Percentiles rank a stretch among this genome's conserved stretches.
phyloP scores from a whole-genome alignment of 2,797 vertebrate species.

The Gobionotothen gibberifrons region DNA sequence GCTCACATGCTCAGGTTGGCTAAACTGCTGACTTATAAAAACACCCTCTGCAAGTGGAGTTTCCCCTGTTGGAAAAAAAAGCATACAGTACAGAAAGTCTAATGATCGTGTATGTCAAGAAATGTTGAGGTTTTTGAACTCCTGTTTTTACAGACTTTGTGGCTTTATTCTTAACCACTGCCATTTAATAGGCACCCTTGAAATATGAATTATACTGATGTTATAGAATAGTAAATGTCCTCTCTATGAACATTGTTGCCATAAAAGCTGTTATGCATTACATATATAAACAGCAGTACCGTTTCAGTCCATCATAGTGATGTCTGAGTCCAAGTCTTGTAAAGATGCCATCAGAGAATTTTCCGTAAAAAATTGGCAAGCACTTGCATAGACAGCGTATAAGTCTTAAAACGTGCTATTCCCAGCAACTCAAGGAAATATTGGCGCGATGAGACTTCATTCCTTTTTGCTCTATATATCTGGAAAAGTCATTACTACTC shows the following conservation, averaged over 20 bases:
- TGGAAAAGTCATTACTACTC: slow-evolving; percentile 70
- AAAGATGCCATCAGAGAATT: slow-evolving; percentile 54
- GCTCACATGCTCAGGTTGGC: slow-evolving; percentile 97
- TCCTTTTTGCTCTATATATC: slow-evolving; percentile 66
- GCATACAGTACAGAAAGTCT: slow-evolving; percentile 1
- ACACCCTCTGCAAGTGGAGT: not conserved
- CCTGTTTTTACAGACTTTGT: slow-evolving; percentile 13
- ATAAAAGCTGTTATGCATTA: slow-evolving; percentile 46
- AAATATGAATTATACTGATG: slow-evolving; percentile 37
- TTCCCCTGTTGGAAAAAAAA: slow-evolving; percentile 3
- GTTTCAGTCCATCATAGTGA: slow-evolving; percentile 31
- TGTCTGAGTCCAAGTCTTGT: slow-evolving; percentile 48
- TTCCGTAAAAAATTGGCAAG: slow-evolving; percentile 54
- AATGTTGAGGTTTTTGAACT: slow-evolving; percentile 16
- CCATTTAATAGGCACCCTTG: slow-evolving; percentile 34
- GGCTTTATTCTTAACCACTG: slow-evolving; percentile 29
- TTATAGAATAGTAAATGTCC: slow-evolving; percentile 44
- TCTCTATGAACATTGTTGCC: slow-evolving; percentile 30
- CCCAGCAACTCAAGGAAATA: slow-evolving; percentile 53
- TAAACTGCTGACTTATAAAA: not conserved
- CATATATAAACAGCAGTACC: slow-evolving; percentile 44
- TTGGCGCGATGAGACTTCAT: slow-evolving; percentile 50
- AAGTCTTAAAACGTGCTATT: slow-evolving; percentile 58
- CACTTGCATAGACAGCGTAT: slow-evolving; percentile 31
- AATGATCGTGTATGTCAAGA: slow-evolving; percentile 1